phyloP scores from a whole-genome alignment of 2,797 vertebrate species.

The Myripristis murdjan region DNA sequence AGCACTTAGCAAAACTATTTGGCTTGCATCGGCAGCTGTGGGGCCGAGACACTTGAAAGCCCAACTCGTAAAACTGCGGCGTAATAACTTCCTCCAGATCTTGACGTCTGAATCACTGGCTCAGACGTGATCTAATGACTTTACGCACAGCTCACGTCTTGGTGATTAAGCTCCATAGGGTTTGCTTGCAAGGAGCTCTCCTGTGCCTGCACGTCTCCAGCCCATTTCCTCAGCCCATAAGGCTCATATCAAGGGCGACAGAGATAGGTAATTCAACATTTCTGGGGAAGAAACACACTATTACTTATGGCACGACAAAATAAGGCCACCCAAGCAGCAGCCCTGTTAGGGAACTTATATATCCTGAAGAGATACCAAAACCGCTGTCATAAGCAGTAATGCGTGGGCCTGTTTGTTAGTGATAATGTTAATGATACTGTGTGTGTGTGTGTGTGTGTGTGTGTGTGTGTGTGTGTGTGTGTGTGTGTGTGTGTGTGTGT shows the following conservation, averaged over 20 bases:
- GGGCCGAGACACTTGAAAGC: neutral
- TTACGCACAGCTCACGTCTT: constrained; percentile 35
- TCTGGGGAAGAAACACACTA: constrained; percentile 36
- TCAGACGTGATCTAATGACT: constrained; percentile 40
- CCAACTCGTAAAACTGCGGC: neutral
- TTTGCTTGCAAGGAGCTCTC: constrained; percentile 30
- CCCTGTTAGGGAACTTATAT: constrained; percentile 28
- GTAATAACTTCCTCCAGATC: neutral
- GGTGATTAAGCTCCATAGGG: constrained; percentile 33
- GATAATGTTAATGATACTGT: no score
- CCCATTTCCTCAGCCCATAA: neutral
- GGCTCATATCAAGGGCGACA: constrained; percentile 27
- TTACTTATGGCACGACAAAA: constrained; percentile 60
- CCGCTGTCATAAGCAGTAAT: constrained; percentile 40
- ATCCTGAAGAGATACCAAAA: constrained; percentile 34
- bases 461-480: constrained; percentile 1
- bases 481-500: no score
- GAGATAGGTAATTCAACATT: constrained; percentile 51
- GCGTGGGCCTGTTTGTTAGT: constrained; percentile 44
- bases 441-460: neutral
- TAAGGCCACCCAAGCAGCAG: constrained; percentile 55
- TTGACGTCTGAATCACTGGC: constrained; percentile 22
- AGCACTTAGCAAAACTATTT: no score
- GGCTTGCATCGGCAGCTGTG: neutral
- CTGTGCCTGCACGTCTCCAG: constrained; percentile 13